A percentile compares a stretch with the other conserved stretches of the same genome.
Conservation (phyloP, 2,797 vertebrate species). For the Microhierax caerulescens region DNA sequence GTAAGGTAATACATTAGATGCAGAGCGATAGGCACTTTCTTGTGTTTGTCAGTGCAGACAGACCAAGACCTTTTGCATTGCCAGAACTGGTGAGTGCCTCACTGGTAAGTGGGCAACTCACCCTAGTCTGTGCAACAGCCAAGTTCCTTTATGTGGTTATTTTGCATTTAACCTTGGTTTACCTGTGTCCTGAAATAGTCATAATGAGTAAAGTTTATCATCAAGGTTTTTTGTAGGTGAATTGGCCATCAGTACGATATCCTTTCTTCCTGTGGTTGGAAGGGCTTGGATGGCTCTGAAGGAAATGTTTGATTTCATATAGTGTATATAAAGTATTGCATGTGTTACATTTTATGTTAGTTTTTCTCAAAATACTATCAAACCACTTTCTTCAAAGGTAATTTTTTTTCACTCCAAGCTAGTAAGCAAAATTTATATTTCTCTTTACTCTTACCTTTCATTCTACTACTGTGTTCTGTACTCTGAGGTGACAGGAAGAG, state of each 20-base stretch:
- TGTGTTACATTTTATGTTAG: neutral
- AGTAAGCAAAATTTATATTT: neutral
- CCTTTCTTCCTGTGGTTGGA: neutral
- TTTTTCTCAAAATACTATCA: neutral
- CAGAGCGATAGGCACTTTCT: neutral
- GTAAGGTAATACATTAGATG: neutral
- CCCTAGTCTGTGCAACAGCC: neutral
- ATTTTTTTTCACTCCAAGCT: neutral
- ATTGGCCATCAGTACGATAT: neutral
- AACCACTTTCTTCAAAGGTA: neutral
- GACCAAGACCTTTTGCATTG: neutral
- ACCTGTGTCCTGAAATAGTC: neutral
- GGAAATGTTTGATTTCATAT: neutral
- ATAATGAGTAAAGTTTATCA: neutral
- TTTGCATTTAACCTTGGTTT: neutral
- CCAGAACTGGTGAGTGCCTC: neutral
- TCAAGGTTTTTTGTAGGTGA: neutral
- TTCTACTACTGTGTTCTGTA: neutral
- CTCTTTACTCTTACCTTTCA: neutral
- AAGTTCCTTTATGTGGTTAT: neutral
- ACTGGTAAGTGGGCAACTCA: neutral
- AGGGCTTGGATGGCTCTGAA: neutral
- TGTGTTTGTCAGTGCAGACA: neutral
- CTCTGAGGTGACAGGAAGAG: neutral
- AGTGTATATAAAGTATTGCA: neutral